Base-by-base conservation (phyloP, 2,797 vertebrate genomes). In the Cyprinodon diabolis region DNA sequence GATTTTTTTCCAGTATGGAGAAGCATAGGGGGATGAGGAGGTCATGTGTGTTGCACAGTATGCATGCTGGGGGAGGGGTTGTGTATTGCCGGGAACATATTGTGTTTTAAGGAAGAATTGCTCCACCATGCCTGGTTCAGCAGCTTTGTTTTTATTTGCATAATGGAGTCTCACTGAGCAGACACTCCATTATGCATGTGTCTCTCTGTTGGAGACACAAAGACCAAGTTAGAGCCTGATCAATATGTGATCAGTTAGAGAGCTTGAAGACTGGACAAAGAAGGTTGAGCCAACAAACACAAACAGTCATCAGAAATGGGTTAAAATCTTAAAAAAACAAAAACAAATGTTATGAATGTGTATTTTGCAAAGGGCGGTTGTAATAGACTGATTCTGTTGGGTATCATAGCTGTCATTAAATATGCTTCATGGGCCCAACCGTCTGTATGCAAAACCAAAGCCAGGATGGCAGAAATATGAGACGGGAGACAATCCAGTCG, bases 381-480 rank as follows among this genome's bases (percentile, higher is more conserved):
- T 67, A 15, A 12, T 11, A 52, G n/a, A 79, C 57, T 66, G 57
- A 56, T 70, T 17, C 66, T 75, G 52, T 43, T 79, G 63, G 68
- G 48, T 65, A 58, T 86, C 76, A 56, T 54, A 55, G 13, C 56
- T 66, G 40, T 79, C 81, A 88, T 93, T 80, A 89, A 88, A 86
- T 83, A 88, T 89, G 85, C 78, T 89, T 63, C 23, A 62, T 56
- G 47, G 80, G 80, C 76, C 78, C 72, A 67, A 48, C 52, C 43
- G 66, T 72, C 57, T 60, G 66, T 71, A 78, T 79, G 74, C 72
- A 74, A 70, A 79, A 82, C 83, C 72, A 76, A 80, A 83, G 81
- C 83, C 75, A 82, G 83, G 85, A 21, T 77, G 85, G 87, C 90
- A 85, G 89, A 91, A 93, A 91, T 85, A 54, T 74, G 90, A 92